A percentile compares a stretch with the other conserved stretches of the same genome.
Evolutionary conservation across 2,888 invertebrate genomes (phyloP).

Genomic region (Lasioglossum morio): DNA sequence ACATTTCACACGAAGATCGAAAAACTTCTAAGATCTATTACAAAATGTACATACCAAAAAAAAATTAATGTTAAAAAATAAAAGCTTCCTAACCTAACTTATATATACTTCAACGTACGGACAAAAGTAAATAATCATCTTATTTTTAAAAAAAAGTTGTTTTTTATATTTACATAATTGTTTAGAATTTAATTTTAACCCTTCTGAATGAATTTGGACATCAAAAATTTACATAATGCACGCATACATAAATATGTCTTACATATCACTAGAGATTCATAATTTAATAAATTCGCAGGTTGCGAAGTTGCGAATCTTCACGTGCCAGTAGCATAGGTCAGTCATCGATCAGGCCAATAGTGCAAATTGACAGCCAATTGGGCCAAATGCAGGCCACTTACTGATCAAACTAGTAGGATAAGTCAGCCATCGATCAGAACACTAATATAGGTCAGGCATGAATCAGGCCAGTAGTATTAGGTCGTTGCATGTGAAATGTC

Average conservation of each 20-base stretch:
- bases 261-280: background rate
- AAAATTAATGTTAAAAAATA: background rate
- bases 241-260: background rate
- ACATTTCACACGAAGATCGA: no score
- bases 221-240: background rate
- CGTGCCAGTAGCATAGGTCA: background rate
- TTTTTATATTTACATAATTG: background rate
- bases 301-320: background rate
- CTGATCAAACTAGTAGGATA: background rate
- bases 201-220: background rate
- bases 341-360: background rate
- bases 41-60: background rate
- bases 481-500: no score
- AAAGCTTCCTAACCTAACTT: background rate
- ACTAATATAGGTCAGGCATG: constrained; percentile 1
- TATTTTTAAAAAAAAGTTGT: background rate
- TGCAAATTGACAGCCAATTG: background rate
- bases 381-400: background rate
- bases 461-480: background rate
- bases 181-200: background rate
- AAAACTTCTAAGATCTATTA: no score
- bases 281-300: background rate
- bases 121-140: background rate
- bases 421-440: background rate
- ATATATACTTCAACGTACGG: background rate